phyloP scores from a whole-genome alignment of 2,113 vertebrate genomes.

The Holacanthus passer region DNA sequence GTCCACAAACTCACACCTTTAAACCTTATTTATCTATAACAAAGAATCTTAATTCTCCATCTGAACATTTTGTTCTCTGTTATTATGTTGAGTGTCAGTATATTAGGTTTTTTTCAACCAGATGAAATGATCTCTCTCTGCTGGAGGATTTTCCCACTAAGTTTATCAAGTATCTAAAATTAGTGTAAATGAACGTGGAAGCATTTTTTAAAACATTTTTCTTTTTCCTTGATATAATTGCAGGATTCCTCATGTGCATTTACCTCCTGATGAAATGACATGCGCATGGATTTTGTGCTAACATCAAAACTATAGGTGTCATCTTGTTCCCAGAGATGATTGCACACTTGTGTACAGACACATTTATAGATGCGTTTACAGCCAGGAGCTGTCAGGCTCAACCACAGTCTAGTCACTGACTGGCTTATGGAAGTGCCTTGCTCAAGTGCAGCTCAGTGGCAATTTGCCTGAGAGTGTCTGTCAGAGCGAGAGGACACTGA shows the following conservation, averaged over 20 bases:
- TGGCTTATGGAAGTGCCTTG: conserved; percentile 6
- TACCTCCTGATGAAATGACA: neutral
- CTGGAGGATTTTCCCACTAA: no score
- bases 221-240: neutral
- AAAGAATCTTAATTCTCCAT: neutral
- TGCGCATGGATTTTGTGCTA: neutral
- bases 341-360: conserved; percentile 29
- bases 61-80: no score
- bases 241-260: neutral
- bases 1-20: no score
- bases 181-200: no score
- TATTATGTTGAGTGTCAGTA: no score
- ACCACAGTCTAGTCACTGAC: conserved; percentile 69
- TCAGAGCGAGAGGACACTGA: neutral
- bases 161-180: no score
- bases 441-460: conserved; percentile 20
- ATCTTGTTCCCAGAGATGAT: conserved; percentile 27
- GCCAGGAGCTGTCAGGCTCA: conserved; percentile 25
- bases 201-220: no score
- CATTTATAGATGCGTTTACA: conserved; percentile 24
- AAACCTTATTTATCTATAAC: neutral
- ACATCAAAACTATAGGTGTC: conserved; percentile 9
- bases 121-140: no score
- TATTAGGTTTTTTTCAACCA: no score
- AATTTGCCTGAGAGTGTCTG: conserved; percentile 31